Evolutionary conservation across 35 echinoderm and acorn worm genomes (phyloP), one percentile per base, ranked within the genome.

Genomic region (Heliocidaris tuberculata): DNA sequence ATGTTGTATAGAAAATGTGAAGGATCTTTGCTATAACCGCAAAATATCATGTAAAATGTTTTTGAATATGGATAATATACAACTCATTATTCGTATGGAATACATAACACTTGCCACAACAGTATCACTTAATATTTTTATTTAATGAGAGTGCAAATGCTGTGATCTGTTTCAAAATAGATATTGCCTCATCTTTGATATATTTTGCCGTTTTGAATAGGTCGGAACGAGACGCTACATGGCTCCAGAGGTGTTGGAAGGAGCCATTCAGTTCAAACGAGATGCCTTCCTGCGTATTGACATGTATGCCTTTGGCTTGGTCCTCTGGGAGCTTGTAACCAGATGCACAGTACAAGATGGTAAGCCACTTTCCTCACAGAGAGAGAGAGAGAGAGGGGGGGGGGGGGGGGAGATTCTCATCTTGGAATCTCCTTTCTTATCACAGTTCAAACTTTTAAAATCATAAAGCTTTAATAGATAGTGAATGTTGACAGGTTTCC

Each of bases 211-310:
- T 65, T 42, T 47, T 94, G 31, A 29, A 31, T 92, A 99, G 98
- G 98, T 99, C 61, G 98, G 98, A 54, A 99, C 98, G 85, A 95
- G 97, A 13, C 95, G 98, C 7, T 99, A 99, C 88, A 99, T 99
- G 98, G 97, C 97, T 13, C 98, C 98, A 59, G 97, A 97, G 92
- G 96, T 97, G 8, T 54, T 99, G 32, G 97, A 97, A 86, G 98
- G 98, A 54, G 97, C 98, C 59, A 97, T 99, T 50, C 97, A 97
- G 93, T 99, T 99, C 95, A 94, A 97, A 42, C 93, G 97, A 47
- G 97, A 99, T 96, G 97, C 98, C 60, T 99, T 99, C 90, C 59
- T 99, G 94, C 95, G 98, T n/a, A 96, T 99, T 30, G 98, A 99
- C 78, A 99, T 99, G 98, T 99, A 99, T 95, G 97, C 98, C 29